Base-by-base conservation (phyloP, 2,797 vertebrate species). In the Onychomys arenicola region DNA sequence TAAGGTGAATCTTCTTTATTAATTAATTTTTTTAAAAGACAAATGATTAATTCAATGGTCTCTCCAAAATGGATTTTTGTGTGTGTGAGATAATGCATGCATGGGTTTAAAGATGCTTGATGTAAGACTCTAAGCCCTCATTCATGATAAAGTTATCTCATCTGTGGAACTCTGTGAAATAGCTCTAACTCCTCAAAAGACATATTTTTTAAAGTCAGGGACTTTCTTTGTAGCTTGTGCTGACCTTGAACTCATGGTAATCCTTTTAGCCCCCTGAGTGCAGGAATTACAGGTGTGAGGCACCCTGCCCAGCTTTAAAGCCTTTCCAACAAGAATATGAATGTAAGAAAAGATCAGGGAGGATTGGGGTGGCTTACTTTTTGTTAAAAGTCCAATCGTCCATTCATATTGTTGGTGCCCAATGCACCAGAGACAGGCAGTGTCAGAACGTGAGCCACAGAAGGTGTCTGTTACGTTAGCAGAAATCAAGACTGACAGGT, bases 21-120 rank as follows among this genome's bases (percentile, higher is more conserved):
- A 75, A 75, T 32, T 75, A 80, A 34, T 94, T 93, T 86, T 85
- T 65, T n/a, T n/a, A n/a, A n/a, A 91, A 91, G 93, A 57, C 81
- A 73, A 94, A 78, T 92, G 46, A 69, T 29, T 92, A 49, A 27
- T 65, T 92, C 6, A 17, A 4, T 69, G 90, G 10, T 65, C 78
- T 84, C 73, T 77, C 25, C 25, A 84, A 63, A 32, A 52, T 43
- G 16, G 43, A 7, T 32, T 17, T 46, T 8, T 83, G 4, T 21
- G 6, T 21, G 9, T 25, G 40, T 16, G 59, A 25, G 59, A 25
- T 40, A 85, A 73, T 86, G 83, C 89, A 71, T n/a, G 55, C 19
- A 83, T 9, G 19, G 19, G 57, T 81, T 91, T 92, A 88, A 84
- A 90, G 9, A 25, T 78, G 57, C 73, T 86, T 75, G 34, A 14